Base-by-base conservation (phyloP, 2,888 invertebrate species). In the Zaprionus obscuricornis region DNA sequence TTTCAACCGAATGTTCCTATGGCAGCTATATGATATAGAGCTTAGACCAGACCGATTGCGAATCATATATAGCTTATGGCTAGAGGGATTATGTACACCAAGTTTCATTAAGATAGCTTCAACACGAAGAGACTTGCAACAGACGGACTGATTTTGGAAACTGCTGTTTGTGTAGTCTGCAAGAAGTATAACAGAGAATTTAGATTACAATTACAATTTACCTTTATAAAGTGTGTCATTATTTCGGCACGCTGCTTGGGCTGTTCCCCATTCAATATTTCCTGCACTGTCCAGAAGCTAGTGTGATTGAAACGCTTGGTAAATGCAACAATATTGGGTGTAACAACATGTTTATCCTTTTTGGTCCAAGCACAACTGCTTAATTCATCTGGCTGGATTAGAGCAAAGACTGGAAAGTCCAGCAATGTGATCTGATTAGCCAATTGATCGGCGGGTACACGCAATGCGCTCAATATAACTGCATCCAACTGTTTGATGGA, bases 301-400 rank as follows among this genome's bases (percentile, higher is more conserved):
- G 96, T 95, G 91, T 97, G 96, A 91, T 98, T 98, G 90, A 98
- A 98, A 88, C 97, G 92, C 87, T 96, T 93, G 4, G 97, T 98
- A 88, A 98, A 97, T 46, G 96, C 96, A 29, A 98, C 98, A 70
- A 98, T 96, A 91, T 98, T 97, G 6, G 98, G 98, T 8, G 98
- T 96, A 27, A 95, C 93, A 27, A 93, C 93, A 71, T 96, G 92
- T 90, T 98, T 98, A 86, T 97, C 96, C 85, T 95, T 94, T 88
- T 97, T 97, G 73, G 95, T 97, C 98, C 98, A 98, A 1, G 96
- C 96, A 89, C 97, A 97, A 58, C 96, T 96, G 8, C 95, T 95
- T 46, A 98, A 91, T 89, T 97, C 97, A 74, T 97, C 97, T 1
- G 97, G 95, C 75, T 93, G 93, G 64, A 98, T 97, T 62, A 93